phyloP scores from a whole-genome alignment of 2,797 vertebrate genomes.

The Alosa sapidissima region DNA sequence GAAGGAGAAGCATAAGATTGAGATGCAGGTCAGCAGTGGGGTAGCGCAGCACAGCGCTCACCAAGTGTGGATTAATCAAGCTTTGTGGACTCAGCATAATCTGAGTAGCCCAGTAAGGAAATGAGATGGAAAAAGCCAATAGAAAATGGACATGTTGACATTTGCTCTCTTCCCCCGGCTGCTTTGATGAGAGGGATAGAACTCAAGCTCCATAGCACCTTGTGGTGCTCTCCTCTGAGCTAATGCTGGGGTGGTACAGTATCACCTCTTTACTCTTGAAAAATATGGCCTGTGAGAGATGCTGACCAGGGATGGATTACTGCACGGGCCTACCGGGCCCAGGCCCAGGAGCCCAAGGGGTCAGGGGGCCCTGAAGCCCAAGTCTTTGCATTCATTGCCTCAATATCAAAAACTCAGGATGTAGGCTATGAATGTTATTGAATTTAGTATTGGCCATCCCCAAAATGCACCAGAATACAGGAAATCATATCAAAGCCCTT shows the following conservation, averaged over 20 bases:
- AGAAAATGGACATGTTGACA: constrained; percentile 59
- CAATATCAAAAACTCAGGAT: too few relatives aligned
- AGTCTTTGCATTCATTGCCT: too few relatives aligned
- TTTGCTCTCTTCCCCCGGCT: constrained; percentile 41
- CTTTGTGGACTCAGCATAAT: constrained; percentile 58
- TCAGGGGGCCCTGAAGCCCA: too few relatives aligned
- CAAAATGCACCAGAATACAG: too few relatives aligned
- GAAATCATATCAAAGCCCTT: too few relatives aligned
- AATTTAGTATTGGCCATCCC: too few relatives aligned
- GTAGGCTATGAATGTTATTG: too few relatives aligned
- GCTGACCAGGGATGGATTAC: background rate
- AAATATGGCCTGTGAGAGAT: background rate
- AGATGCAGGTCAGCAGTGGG: constrained; percentile 36
- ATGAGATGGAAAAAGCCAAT: constrained; percentile 53
- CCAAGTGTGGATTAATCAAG: constrained; percentile 61
- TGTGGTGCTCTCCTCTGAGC: background rate
- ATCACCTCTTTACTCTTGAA: background rate
- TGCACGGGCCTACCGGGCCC: too few relatives aligned
- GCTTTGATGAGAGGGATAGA: constrained; percentile 34
- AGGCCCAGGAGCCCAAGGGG: too few relatives aligned
- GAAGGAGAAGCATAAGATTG: constrained; percentile 41
- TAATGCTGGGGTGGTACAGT: background rate
- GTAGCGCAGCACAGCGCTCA: constrained; percentile 23
- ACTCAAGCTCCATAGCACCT: background rate
- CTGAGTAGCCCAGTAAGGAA: constrained; percentile 46